Conservation (phyloP, 2,113 vertebrate species). For the Scytalopus superciliaris region DNA sequence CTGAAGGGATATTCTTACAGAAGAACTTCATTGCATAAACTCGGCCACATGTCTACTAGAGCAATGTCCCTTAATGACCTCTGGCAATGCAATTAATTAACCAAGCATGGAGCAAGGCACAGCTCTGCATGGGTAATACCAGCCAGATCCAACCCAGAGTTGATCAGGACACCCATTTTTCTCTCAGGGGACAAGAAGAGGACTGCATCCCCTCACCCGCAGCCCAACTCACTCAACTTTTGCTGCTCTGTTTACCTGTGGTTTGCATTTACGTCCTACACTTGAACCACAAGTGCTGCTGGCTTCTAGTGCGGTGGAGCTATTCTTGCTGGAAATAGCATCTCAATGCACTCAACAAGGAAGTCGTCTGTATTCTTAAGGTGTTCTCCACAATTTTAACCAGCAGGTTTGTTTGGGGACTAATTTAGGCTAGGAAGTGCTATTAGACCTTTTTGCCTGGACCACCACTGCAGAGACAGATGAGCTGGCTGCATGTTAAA, state of each 20-base stretch:
- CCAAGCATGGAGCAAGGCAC: neutral
- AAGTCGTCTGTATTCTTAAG: neutral
- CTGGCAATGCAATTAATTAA: conserved; percentile 34
- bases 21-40: conserved; percentile 58
- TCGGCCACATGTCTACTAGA: conserved; percentile 38
- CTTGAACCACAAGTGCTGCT: conserved; percentile 48
- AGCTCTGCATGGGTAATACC: neutral
- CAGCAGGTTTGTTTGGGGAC: neutral
- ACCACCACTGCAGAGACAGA: neutral
- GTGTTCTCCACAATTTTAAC: neutral
- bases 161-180: neutral
- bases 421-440: neutral
- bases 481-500: neutral
- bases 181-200: neutral
- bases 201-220: neutral
- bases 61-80: conserved; percentile 58
- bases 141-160: neutral
- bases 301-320: conserved; percentile 13
- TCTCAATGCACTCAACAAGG: neutral
- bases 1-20: conserved; percentile 59
- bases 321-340: conserved; percentile 34
- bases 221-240: neutral
- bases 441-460: neutral
- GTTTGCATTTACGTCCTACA: conserved; percentile 54
- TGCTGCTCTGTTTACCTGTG: conserved; percentile 58